Percentiles rank a stretch among this genome's conserved stretches.
These are phyloP conservation scores for Xestoiulus laeticollis DNA, from an alignment of 2,888 invertebrate genomes.

Conservation along the genomic window DNA sequence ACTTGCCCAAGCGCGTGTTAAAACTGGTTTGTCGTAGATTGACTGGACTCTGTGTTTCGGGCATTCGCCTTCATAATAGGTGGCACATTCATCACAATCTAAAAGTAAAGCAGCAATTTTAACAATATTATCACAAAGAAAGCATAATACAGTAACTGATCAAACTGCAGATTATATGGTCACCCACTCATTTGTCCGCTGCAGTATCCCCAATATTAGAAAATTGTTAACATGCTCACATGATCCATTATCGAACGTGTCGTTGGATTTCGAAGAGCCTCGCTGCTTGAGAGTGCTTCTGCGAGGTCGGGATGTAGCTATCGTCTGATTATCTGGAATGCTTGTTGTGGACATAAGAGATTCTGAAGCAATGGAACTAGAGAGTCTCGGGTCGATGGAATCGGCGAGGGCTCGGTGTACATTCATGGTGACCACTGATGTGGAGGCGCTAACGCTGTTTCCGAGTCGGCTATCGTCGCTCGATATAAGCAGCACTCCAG, in stretches of 20 bases:
- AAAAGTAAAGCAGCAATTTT: background rate
- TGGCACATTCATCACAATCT: conserved; percentile 65
- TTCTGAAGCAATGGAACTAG: conserved; percentile 39
- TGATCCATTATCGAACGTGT: conserved; percentile 43
- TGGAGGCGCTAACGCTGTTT: background rate
- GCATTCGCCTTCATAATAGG: conserved; percentile 59
- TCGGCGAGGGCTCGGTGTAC: background rate
- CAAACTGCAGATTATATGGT: too few species aligned
- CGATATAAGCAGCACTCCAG: conserved; percentile 38
- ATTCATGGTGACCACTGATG: conserved; percentile 3
- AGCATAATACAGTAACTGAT: background rate
- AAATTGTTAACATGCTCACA: conserved; percentile 21
- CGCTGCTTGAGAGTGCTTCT: conserved; percentile 36
- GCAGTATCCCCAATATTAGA: background rate
- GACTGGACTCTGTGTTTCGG: conserved; percentile 63
- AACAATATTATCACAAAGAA: background rate
- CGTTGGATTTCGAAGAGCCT: conserved; percentile 18
- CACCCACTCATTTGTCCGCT: too few species aligned
- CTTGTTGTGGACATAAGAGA: conserved; percentile 43
- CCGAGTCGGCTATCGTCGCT: conserved; percentile 18
- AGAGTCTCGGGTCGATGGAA: background rate
- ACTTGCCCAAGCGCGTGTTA: conserved; percentile 80
- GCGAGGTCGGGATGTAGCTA: conserved; percentile 29
- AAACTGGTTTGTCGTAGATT: conserved; percentile 75
- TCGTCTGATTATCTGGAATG: conserved; percentile 44